Conservation (phyloP, 2,797 vertebrate species). For the Zalophus californianus region DNA sequence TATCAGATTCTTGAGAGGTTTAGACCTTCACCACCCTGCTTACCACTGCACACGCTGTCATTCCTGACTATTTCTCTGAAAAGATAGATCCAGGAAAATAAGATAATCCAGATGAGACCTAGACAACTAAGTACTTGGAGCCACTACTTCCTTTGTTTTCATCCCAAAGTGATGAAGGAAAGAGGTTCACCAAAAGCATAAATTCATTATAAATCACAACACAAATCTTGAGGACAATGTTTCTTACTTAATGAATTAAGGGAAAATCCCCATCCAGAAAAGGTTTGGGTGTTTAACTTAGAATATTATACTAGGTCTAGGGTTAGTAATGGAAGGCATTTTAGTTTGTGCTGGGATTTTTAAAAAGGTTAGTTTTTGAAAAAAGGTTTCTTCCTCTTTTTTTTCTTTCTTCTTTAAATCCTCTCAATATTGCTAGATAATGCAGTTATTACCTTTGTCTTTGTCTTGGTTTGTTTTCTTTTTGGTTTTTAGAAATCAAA, state of each 20-base stretch:
- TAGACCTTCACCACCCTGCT: not conserved
- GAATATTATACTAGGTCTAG: not conserved
- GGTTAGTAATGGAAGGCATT: not conserved
- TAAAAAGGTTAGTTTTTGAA: not conserved
- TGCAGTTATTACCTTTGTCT: not conserved
- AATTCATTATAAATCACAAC: not conserved
- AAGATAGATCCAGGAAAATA: not conserved
- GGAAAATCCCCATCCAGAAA: not conserved
- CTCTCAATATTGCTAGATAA: not conserved
- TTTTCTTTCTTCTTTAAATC: not conserved
- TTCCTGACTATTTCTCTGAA: not conserved
- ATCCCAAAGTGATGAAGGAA: not conserved
- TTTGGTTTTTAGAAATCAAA: slow-evolving; percentile 16
- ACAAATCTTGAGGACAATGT: not conserved
- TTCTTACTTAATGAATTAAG: not conserved
- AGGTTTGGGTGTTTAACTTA: not conserved
- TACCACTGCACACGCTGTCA: not conserved
- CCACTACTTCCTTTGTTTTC: not conserved
- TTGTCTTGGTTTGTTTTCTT: not conserved
- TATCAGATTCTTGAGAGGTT: not conserved
- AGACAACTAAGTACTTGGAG: not conserved
- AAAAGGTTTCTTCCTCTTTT: not conserved
- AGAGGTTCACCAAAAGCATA: not conserved
- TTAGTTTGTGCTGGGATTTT: not conserved
- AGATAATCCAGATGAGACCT: not conserved